phyloP scores from a whole-genome alignment of 2,113 vertebrate genomes.

The Azemiops feae region DNA sequence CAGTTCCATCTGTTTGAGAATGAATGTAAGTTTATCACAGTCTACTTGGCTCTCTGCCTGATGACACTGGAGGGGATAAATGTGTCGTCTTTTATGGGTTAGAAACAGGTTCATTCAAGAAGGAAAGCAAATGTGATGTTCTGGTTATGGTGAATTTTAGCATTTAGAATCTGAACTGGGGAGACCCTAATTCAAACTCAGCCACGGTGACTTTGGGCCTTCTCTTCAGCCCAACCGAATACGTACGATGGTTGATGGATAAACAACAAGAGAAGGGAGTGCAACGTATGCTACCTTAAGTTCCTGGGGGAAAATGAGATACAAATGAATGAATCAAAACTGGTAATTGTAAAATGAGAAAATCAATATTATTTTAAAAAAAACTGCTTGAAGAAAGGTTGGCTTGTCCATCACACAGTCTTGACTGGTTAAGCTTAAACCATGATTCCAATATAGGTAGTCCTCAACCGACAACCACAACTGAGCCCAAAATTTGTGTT shows the following conservation, averaged over 20 bases:
- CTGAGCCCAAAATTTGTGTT: too few species aligned
- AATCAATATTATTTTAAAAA: not conserved
- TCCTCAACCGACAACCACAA: too few species aligned
- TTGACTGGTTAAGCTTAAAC: not conserved
- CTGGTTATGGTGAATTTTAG: not conserved
- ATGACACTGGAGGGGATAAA: not conserved
- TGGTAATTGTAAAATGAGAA: too few species aligned
- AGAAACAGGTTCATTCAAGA: not conserved
- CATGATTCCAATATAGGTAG: not conserved
- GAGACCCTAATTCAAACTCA: not conserved
- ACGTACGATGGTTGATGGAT: not conserved
- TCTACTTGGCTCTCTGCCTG: not conserved
- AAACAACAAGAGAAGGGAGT: not conserved
- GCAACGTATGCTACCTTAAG: not conserved
- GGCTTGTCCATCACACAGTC: not conserved
- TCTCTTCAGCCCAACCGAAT: not conserved
- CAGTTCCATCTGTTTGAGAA: conserved; percentile 98
- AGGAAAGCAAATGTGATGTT: not conserved
- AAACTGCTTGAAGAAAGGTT: not conserved
- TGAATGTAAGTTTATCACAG: conserved; percentile 82
- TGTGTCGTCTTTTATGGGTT: not conserved
- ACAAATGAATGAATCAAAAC: not conserved
- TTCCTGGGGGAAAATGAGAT: not conserved
- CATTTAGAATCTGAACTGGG: not conserved
- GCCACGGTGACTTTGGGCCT: not conserved